These are phyloP conservation scores for Cynocephalus volans DNA, from an alignment of 2,113 vertebrate genomes.

Conservation along the genomic window DNA sequence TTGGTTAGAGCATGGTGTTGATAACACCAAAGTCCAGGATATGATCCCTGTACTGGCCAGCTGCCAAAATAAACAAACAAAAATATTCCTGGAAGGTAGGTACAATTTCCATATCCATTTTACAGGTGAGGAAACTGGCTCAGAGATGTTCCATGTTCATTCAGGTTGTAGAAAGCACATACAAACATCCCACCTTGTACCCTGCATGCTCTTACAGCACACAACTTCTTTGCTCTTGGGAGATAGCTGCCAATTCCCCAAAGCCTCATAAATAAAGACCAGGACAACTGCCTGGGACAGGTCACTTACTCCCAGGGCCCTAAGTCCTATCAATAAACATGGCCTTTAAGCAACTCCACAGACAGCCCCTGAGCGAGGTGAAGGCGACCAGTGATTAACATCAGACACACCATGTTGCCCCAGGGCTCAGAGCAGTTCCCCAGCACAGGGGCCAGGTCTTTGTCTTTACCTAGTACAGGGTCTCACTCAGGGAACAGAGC, in stretches of 20 bases:
- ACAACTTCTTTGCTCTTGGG: neutral
- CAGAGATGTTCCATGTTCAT: neutral
- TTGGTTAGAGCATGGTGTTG: too few species aligned
- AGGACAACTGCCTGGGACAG: neutral
- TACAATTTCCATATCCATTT: neutral
- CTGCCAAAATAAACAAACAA: too few species aligned
- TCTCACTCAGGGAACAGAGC: neutral
- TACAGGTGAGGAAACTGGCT: neutral
- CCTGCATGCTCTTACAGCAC: neutral
- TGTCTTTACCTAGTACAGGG: neutral
- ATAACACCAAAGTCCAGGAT: too few species aligned
- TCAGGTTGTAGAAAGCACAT: neutral
- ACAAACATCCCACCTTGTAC: neutral
- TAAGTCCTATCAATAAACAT: neutral
- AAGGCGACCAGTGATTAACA: neutral
- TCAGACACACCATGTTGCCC: neutral
- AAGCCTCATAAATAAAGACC: neutral
- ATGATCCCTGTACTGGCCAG: too few species aligned
- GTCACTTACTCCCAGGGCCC: neutral
- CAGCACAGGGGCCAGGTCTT: neutral
- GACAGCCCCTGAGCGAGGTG: neutral
- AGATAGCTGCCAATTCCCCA: neutral
- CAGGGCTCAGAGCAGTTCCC: neutral
- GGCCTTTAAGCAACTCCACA: neutral
- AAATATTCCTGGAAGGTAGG: neutral